Evolutionary conservation across 2,888 invertebrate species (phyloP), one percentile per base, ranked within the genome.

Genomic region (Lepidocyrtoides sp.): DNA sequence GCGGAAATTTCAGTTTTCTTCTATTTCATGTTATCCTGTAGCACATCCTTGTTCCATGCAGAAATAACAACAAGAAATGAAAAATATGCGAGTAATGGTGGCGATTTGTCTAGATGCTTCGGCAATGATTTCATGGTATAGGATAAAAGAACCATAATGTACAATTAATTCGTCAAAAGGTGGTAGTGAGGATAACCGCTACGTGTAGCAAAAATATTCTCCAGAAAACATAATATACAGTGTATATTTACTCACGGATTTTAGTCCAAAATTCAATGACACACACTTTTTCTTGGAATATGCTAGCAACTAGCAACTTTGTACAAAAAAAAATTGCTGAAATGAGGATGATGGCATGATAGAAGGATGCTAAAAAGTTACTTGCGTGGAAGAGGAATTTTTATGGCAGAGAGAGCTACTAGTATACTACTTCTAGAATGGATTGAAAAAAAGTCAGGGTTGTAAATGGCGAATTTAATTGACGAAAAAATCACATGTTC

Each of bases 71-170:
- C 17, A 36, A 41, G 17, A 41, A 36, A 41, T 41, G 69, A 69
- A n/a, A 48, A 69, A 69, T 17, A 69, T 75, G 75, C 44, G 48
- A 48, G 75, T 48, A 72, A 44, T 72, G n/a, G n/a, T n/a, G n/a
- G n/a, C n/a, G n/a, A n/a, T n/a, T n/a, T n/a, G n/a, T n/a, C n/a
- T n/a, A n/a, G n/a, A n/a, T n/a, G n/a, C n/a, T n/a, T n/a, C n/a
- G n/a, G n/a, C n/a, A n/a, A n/a, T n/a, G n/a, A n/a, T n/a, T n/a
- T n/a, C n/a, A n/a, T n/a, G n/a, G n/a, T n/a, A n/a, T n/a, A n/a
- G n/a, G n/a, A n/a, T n/a, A n/a, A n/a, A n/a, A n/a, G n/a, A n/a
- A n/a, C n/a, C n/a, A n/a, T n/a, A n/a, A n/a, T n/a, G n/a, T n/a
- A n/a, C n/a, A n/a, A n/a, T n/a, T n/a, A n/a, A n/a, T n/a, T n/a